These are phyloP conservation scores for Galerucella pusilla DNA, from an alignment of 2,888 invertebrate species.

Conservation along the genomic window DNA sequence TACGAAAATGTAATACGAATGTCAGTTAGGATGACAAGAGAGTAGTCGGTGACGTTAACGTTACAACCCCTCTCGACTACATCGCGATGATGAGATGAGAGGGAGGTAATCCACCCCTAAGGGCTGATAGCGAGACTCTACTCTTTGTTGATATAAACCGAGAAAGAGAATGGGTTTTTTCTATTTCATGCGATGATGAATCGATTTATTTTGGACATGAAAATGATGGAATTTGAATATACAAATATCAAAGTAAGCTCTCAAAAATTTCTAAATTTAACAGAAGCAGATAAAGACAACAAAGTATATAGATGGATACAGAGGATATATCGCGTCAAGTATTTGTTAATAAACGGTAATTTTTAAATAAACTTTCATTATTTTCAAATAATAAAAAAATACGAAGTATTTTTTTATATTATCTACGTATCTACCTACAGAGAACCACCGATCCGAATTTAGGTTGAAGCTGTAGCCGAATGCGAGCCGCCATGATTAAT, in stretches of 20 bases:
- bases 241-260: too few relatives aligned
- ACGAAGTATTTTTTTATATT: not conserved
- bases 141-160: slow-evolving; percentile 49
- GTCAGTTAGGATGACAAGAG: slow-evolving; percentile 49
- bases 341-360: too few relatives aligned
- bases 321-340: too few relatives aligned
- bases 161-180: slow-evolving; percentile 37
- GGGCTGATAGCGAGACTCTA: slow-evolving; percentile 48
- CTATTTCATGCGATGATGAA: slow-evolving; percentile 21
- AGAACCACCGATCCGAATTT: slow-evolving; percentile 62
- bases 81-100: slow-evolving; percentile 57
- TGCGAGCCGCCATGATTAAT: slow-evolving; percentile 65
- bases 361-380: too few relatives aligned
- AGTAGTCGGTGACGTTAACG: slow-evolving; percentile 44
- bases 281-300: too few relatives aligned
- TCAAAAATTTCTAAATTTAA: too few relatives aligned
- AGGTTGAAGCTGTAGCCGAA: slow-evolving; percentile 64
- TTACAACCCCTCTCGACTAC: slow-evolving; percentile 48
- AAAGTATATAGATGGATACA: too few relatives aligned
- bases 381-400: not conserved
- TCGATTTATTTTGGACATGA: slow-evolving; percentile 24
- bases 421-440: slow-evolving; percentile 44
- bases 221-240: not conserved
- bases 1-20: slow-evolving; percentile 49
- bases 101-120: slow-evolving; percentile 59